Base-by-base conservation (phyloP, 2,113 vertebrate genomes). In the Nothobranchius kuhntae region DNA sequence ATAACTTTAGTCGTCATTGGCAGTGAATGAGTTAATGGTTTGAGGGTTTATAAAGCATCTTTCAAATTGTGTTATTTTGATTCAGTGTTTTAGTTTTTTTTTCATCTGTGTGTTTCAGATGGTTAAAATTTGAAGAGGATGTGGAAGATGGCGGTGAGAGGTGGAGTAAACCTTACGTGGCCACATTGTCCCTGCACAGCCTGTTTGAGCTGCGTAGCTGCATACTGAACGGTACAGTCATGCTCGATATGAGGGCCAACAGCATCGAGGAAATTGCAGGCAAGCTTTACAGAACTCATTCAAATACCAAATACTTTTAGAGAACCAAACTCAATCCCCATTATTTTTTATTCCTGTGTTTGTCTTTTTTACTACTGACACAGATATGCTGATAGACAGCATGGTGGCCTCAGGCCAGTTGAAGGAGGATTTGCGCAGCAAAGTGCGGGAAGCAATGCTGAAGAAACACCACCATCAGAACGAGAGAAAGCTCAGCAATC, bases 391-490 rank as follows among this genome's bases (percentile, higher is more conserved):
- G 44, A 91, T 98, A 78, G 96, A 98, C 91, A 95, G 87, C 91
- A 98, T 98, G 96, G 95, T 96, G 77, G 95, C 95, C 0, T 95
- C 96, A 13, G 94, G 94, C 59, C 95, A 98, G 52, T 80, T 98
- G 78, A 92, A 94, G 78, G 95, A 95, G 61, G 93, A 94, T 57
- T 93, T 94, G 80, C 89, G 96, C 35, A 81, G 94, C 63, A 93
- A 95, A 36, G 96, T 98, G 61, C 93, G 95, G 67, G 96, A 95
- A 81, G 96, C 96, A 50, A 94, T 98, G 86, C 87, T 98, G 48
- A 97, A 96, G 89, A 94, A 95, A 50, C 96, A 98, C 71, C 96
- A 97, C 86, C 96, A 98, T 82, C 96, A 98, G 88, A 98, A 95
- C 2, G 96, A 98, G 90, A 94, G 96, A 81, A 97, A 95, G 70